These are phyloP conservation scores for Semnornis frantzii DNA, from an alignment of 2,113 vertebrate species.

Conservation along the genomic window DNA sequence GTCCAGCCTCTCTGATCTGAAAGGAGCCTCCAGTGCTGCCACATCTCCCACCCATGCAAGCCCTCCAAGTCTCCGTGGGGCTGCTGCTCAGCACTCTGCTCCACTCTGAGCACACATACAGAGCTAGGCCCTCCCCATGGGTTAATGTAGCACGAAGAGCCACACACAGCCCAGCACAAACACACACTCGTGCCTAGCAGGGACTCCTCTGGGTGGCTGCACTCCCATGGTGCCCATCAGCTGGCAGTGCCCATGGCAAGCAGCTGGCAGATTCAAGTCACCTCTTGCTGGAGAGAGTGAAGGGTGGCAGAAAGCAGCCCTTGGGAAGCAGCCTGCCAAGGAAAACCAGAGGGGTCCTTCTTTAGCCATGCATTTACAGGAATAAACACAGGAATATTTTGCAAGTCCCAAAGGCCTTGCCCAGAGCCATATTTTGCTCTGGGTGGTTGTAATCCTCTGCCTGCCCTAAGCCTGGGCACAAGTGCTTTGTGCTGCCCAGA, in stretches of 20 bases:
- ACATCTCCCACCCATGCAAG: accelerated
- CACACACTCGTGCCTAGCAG: accelerated
- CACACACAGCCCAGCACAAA: background rate
- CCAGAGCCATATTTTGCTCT: conserved; percentile 1
- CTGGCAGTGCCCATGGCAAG: accelerated
- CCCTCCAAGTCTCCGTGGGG: background rate
- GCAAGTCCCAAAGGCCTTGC: background rate
- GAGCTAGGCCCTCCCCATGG: background rate
- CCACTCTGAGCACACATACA: accelerated
- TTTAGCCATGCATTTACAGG: conserved; percentile 38
- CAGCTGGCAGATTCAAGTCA: accelerated
- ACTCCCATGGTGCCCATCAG: background rate
- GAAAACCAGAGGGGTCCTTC: conserved; percentile 55
- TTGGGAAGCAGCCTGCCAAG: background rate
- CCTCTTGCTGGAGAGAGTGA: background rate
- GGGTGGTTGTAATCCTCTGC: background rate
- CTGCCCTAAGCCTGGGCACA: background rate
- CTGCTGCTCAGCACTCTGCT: background rate
- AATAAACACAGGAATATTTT: conserved; percentile 54
- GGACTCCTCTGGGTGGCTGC: background rate
- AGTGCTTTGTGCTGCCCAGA: background rate
- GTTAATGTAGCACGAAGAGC: background rate
- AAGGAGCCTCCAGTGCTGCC: background rate
- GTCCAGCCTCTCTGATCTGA: background rate
- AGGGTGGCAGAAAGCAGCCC: background rate